Evolutionary conservation across 2,797 vertebrate species (phyloP).

Genomic region (Antrozous pallidus): DNA sequence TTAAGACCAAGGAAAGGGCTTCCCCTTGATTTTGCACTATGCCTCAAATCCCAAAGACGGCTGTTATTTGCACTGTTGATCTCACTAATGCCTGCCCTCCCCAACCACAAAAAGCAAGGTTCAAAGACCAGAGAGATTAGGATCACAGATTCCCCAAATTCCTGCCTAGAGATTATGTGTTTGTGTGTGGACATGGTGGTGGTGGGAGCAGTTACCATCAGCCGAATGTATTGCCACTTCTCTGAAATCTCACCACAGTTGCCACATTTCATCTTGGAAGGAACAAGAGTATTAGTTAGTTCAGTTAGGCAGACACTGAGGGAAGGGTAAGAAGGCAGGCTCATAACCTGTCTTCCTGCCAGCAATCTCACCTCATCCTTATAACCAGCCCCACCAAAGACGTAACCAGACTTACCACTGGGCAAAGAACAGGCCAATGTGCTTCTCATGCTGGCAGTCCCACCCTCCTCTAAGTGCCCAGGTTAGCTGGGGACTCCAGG

Average conservation of each 20-base stretch:
- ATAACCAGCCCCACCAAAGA: not conserved
- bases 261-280: constrained; percentile 92
- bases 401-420: not conserved
- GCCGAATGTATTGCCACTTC: constrained; percentile 96
- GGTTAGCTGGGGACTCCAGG: not conserved
- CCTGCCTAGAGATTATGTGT: not conserved
- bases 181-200: not conserved
- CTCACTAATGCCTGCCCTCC: not conserved
- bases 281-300: constrained; percentile 12
- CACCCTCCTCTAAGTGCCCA: not conserved
- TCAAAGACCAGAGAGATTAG: not conserved
- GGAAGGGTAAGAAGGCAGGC: not conserved
- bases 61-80: not conserved
- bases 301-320: not conserved
- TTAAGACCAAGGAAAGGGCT: not conserved
- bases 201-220: constrained; percentile 84
- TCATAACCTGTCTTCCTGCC: not conserved
- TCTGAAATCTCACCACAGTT: constrained; percentile 95
- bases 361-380: not conserved
- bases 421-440: not conserved
- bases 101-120: not conserved
- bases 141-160: not conserved
- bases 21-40: constrained; percentile 39
- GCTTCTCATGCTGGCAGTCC: not conserved
- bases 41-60: not conserved